A percentile compares a stretch with the other conserved stretches of the same genome.
Conservation (phyloP, 2,113 vertebrate species). For the Atherinomorus stipes region DNA sequence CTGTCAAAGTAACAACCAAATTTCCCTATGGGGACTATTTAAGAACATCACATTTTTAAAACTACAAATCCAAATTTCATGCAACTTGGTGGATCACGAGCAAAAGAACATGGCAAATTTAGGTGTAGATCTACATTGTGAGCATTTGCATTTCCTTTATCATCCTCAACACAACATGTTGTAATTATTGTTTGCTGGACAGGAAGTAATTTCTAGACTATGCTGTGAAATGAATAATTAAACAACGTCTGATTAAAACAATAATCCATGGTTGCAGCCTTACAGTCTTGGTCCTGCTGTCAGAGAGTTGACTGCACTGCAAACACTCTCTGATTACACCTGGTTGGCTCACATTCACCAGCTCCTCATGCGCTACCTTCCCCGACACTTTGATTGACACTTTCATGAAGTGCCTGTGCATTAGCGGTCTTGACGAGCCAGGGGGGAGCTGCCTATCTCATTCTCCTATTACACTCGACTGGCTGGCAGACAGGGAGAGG, state of each 20-base stretch:
- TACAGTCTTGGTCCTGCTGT: conserved; percentile 16
- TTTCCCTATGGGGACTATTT: no score
- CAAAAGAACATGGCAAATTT: no score
- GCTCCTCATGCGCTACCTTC: conserved; percentile 23
- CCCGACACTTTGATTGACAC: conserved; percentile 70
- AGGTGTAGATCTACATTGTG: no score
- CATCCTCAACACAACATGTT: no score
- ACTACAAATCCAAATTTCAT: no score
- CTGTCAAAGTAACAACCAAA: no score
- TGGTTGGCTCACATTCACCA: conserved; percentile 41
- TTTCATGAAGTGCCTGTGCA: conserved; percentile 73
- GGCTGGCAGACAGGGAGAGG: conserved; percentile 67
- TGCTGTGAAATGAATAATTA: not conserved
- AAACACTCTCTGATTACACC: conserved; percentile 55
- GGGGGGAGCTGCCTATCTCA: conserved; percentile 16
- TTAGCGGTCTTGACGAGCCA: conserved; percentile 59
- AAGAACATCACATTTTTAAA: no score
- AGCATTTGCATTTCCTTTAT: no score
- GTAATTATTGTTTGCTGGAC: not conserved
- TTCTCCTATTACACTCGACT: conserved; percentile 72
- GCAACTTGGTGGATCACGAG: no score
- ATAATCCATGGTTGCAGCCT: not conserved
- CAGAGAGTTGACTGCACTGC: conserved; percentile 7
- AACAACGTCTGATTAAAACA: not conserved
- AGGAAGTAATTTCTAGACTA: not conserved